These are phyloP conservation scores for Drosophila ercepeae DNA, from an alignment of 1,140 invertebrate species.

Conservation along the genomic window DNA sequence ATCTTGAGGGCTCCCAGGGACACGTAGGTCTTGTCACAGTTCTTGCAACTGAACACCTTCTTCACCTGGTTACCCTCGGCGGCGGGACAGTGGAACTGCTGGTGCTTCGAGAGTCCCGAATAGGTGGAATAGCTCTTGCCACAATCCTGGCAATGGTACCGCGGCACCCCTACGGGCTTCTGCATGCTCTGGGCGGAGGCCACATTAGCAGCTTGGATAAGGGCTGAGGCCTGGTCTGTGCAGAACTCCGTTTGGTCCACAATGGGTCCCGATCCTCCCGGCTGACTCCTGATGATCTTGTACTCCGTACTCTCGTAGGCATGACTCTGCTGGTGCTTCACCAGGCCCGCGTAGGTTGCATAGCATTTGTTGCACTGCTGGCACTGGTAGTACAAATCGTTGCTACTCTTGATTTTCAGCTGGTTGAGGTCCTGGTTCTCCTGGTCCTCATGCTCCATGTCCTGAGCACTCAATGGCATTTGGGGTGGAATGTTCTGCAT, in stretches of 20 bases:
- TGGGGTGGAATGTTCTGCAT: conserved; percentile 67
- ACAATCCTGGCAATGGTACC: conserved; percentile 95
- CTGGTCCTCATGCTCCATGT: conserved; percentile 42
- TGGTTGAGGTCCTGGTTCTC: conserved; percentile 47
- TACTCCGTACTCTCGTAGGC: conserved; percentile 87
- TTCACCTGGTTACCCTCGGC: conserved; percentile 92
- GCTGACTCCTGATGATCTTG: conserved; percentile 78
- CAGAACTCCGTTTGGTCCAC: conserved; percentile 76
- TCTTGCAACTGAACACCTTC: conserved; percentile 97
- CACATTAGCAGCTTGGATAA: conserved; percentile 73
- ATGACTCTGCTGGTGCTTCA: conserved; percentile 98
- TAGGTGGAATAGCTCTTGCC: conserved; percentile 98
- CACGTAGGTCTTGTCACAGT: conserved; percentile 97
- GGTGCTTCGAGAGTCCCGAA: conserved; percentile 97
- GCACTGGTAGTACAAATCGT: conserved; percentile 82
- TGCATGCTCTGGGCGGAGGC: conserved; percentile 78
- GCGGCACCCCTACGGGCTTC: conserved; percentile 84
- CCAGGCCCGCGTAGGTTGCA: conserved; percentile 96
- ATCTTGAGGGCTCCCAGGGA: conserved; percentile 98
- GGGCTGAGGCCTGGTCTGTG: conserved; percentile 72
- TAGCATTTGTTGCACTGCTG: conserved; percentile 95
- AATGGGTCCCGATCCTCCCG: conserved; percentile 48
- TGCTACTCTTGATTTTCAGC: conserved; percentile 74
- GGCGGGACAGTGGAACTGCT: conserved; percentile 96
- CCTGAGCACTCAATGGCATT: conserved; percentile 22